Evolutionary conservation across 2,797 vertebrate species (phyloP).

Genomic region (Prionace glauca): DNA sequence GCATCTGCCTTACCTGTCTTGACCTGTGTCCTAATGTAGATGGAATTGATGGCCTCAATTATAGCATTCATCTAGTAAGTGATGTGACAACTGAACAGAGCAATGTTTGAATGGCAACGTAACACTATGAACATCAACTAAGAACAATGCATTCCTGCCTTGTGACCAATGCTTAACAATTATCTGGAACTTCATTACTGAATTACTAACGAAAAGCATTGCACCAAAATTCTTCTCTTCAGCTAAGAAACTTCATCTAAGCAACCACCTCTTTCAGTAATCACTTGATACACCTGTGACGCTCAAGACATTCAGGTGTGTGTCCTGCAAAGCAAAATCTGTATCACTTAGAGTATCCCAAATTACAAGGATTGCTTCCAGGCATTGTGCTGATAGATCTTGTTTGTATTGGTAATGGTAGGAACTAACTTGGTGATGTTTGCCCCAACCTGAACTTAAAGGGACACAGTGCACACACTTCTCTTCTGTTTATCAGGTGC

Average conservation of each 20-base stretch:
- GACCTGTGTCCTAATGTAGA: too few relatives aligned
- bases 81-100: background rate
- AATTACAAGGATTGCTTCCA: background rate
- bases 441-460: background rate
- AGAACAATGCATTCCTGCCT: background rate
- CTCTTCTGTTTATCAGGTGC: background rate
- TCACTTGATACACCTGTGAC: background rate
- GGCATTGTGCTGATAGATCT: too few relatives aligned
- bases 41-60: background rate
- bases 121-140: background rate
- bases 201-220: background rate
- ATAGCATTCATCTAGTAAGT: background rate
- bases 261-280: background rate
- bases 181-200: too few relatives aligned
- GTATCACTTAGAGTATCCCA: background rate
- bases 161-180: background rate
- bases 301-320: background rate
- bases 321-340: background rate
- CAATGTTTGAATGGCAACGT: background rate
- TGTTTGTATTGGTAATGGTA: background rate
- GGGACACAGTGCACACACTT: background rate
- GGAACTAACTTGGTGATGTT: background rate
- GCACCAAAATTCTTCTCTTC: background rate
- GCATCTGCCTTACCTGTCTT: background rate
- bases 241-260: background rate